phyloP scores from a whole-genome alignment of 2,797 vertebrate genomes.

The Megalops cyprinoides region DNA sequence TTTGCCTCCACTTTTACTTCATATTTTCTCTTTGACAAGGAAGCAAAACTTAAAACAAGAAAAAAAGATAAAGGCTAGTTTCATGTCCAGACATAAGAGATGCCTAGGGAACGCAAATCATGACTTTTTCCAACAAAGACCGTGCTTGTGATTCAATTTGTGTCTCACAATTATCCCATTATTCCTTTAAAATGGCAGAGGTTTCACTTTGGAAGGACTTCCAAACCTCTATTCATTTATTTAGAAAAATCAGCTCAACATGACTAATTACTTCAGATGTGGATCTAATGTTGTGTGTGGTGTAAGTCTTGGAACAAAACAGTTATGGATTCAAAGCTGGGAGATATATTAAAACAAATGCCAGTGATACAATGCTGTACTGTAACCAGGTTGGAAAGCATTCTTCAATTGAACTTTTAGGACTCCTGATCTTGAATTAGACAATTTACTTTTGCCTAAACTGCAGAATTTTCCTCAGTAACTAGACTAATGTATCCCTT shows the following conservation, averaged over 20 bases:
- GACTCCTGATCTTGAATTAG: too few species aligned
- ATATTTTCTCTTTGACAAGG: too few species aligned
- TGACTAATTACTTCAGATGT: not conserved
- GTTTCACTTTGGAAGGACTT: not conserved
- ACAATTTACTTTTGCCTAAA: not conserved
- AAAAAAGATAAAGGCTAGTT: not conserved
- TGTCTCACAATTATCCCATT: constrained; percentile 23
- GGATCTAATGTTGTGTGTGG: not conserved
- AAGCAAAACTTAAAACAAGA: not conserved
- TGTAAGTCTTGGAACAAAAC: not conserved
- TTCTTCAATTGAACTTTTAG: too few species aligned
- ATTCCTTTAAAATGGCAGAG: constrained; percentile 6
- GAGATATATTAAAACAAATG: too few species aligned
- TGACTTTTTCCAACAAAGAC: constrained; percentile 33
- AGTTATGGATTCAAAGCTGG: too few species aligned
- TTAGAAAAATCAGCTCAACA: not conserved
- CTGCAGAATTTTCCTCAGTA: not conserved
- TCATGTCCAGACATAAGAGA: not conserved
- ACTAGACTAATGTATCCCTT: not conserved
- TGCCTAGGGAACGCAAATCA: not conserved
- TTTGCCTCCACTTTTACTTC: too few species aligned
- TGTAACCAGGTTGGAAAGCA: too few species aligned
- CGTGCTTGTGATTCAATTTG: not conserved
- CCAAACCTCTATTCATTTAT: not conserved
- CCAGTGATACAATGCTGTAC: too few species aligned